Evolutionary conservation across 2,113 vertebrate species (phyloP).

Genomic region (Stercorarius parasiticus): DNA sequence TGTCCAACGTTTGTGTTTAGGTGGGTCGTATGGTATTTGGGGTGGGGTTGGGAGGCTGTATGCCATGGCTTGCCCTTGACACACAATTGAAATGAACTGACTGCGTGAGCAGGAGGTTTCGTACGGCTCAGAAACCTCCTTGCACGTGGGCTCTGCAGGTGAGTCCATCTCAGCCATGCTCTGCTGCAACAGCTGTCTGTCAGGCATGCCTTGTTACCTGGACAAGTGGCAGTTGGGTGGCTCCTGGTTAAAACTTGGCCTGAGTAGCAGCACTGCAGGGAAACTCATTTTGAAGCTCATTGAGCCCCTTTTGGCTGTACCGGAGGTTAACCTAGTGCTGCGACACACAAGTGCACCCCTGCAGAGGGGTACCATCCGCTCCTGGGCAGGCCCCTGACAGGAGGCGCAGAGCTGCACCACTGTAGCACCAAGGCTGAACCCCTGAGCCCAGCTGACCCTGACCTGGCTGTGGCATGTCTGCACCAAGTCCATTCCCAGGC

Average conservation of each 20-base stretch:
- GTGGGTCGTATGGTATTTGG: not conserved
- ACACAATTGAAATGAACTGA: not conserved
- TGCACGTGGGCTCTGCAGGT: not conserved
- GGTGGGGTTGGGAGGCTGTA: no score
- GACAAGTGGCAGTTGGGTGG: no score
- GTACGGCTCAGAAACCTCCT: not conserved
- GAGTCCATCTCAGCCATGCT: not conserved
- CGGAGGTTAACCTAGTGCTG: not conserved
- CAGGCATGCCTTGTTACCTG: not conserved
- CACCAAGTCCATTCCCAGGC: not conserved
- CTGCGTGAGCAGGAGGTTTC: not conserved
- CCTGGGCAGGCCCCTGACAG: not conserved
- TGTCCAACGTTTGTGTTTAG: not conserved
- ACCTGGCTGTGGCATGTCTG: not conserved
- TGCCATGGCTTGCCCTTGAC: not conserved
- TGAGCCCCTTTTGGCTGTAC: not conserved
- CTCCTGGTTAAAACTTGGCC: not conserved
- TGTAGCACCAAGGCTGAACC: not conserved
- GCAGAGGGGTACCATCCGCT: not conserved
- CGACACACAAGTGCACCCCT: rapidly evolving
- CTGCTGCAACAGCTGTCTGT: not conserved
- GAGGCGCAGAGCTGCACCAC: not conserved
- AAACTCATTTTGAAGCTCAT: not conserved
- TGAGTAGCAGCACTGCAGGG: not conserved
- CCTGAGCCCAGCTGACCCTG: not conserved